phyloP scores from a whole-genome alignment of 2,797 vertebrate species.

The Microctenopoma steveboyesi region DNA sequence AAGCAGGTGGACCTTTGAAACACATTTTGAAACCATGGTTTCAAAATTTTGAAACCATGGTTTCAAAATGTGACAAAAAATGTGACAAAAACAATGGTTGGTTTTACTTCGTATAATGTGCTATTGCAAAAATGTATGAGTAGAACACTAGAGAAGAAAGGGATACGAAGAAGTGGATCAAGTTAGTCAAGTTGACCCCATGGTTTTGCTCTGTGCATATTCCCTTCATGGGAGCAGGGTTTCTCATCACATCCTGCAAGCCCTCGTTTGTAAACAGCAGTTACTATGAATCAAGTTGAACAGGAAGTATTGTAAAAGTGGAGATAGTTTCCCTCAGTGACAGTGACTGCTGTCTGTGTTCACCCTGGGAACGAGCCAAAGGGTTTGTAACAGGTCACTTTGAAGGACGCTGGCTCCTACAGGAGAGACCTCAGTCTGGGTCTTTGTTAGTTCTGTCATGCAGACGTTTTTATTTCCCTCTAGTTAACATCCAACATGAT shows the following conservation, averaged over 20 bases:
- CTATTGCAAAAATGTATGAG: no score
- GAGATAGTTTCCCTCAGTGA: constrained; percentile 10
- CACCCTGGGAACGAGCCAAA: constrained; percentile 17
- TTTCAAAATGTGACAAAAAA: no score
- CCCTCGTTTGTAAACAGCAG: background rate
- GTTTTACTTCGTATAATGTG: no score
- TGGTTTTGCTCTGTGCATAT: background rate
- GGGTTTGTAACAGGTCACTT: constrained; percentile 35
- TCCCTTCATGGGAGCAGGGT: background rate
- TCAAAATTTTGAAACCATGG: no score
- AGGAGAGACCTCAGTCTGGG: background rate
- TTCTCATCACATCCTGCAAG: constrained; percentile 2
- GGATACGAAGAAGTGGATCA: background rate
- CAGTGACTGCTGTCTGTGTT: constrained; percentile 5
- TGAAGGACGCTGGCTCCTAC: constrained; percentile 24
- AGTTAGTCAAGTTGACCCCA: background rate
- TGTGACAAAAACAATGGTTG: no score
- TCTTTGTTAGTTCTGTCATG: background rate
- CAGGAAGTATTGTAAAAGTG: constrained; percentile 11
- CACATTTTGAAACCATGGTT: no score
- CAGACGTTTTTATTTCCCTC: background rate
- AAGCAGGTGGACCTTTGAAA: no score
- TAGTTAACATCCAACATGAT: background rate
- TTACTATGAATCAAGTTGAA: constrained; percentile 13
- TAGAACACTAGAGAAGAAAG: no score